Evolutionary conservation across 2,888 invertebrate genomes (phyloP), one percentile per base, ranked within the genome.

Genomic region (Drosophila austrosaltans): DNA sequence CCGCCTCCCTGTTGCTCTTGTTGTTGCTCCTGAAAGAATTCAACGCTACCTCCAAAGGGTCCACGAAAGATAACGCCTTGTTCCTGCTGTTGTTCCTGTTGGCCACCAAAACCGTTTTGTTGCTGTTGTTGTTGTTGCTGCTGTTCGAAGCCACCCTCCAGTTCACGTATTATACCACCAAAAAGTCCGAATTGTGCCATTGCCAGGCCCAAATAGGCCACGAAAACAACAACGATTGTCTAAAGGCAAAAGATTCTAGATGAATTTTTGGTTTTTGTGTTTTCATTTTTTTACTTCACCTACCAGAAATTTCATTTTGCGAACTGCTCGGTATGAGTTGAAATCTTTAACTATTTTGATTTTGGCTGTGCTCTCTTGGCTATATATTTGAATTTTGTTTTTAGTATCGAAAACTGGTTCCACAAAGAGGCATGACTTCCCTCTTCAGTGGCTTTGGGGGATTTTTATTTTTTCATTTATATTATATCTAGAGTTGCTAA

Each of bases 51-150:
- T 16, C 72, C 72, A 25, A 72, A 74, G 8, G 72, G 72, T n/a
- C 72, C 72, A 25, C 75, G 53, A 0, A 72, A 12, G 36, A 69
- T 40, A 39, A 67, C 48, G 0, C 75, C 72, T 25, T 68, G 16
- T 25, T 75, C 72, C 61, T 72, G 72, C 22, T 72, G 72, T n/a
- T 62, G 53, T 8, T 61, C 12, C 61, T 72, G 72, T n/a, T 72
- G 72, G 0, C 68, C 69, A 0, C 72, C 72, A 1, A 66, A 73
- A 2, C 67, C 75, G 12, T 40, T 44, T 5, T 61, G 71, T 22
- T 72, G 66, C 8, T 71, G 72, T 10, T 72, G 72, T 6, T 70
- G 70, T 2, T 71, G 70, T 1, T 70, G 72, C 2, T 72, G 72
- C 3, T 65, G 59, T 6, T 3, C 48, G 53, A 22, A 75, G 8